Conservation (phyloP, 2,888 invertebrate genomes). For the Stegana nigrithorax region DNA sequence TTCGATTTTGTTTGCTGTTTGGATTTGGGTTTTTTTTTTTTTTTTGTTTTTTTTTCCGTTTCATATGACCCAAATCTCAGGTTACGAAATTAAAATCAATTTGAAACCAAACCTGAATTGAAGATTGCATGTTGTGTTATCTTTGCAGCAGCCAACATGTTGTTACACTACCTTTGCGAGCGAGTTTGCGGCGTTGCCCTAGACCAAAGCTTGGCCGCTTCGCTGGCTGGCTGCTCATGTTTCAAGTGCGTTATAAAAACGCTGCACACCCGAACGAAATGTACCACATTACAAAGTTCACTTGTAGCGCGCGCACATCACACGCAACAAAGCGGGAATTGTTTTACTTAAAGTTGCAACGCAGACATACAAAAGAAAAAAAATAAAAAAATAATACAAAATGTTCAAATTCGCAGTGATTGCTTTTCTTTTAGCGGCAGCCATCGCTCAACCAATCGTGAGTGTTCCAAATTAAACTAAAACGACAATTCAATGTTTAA, state of each 20-base stretch:
- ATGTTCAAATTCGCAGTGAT: constrained; percentile 64
- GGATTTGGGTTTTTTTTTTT: too few relatives aligned
- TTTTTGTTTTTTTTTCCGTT: too few relatives aligned
- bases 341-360: not conserved
- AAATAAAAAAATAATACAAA: constrained; percentile 22
- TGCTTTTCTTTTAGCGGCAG: constrained; percentile 58
- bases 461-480: constrained; percentile 45
- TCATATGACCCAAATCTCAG: not conserved
- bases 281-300: constrained; percentile 63
- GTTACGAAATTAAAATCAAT: constrained; percentile 10
- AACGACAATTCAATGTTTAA: constrained; percentile 14
- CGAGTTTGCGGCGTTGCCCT: not conserved
- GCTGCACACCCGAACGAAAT: constrained; percentile 44
- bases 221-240: constrained; percentile 25
- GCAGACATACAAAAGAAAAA: constrained; percentile 17
- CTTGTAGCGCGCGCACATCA: constrained; percentile 60
- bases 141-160: not conserved
- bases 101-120: constrained; percentile 2
- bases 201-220: constrained; percentile 5
- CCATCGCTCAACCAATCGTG: constrained; percentile 62
- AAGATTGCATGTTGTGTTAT: constrained; percentile 4
- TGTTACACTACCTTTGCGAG: not conserved
- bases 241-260: constrained; percentile 64
- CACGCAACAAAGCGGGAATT: too few relatives aligned
- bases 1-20: too few relatives aligned